Base-by-base conservation (phyloP, 2,888 invertebrate species). In the Drosophila yooni region DNA sequence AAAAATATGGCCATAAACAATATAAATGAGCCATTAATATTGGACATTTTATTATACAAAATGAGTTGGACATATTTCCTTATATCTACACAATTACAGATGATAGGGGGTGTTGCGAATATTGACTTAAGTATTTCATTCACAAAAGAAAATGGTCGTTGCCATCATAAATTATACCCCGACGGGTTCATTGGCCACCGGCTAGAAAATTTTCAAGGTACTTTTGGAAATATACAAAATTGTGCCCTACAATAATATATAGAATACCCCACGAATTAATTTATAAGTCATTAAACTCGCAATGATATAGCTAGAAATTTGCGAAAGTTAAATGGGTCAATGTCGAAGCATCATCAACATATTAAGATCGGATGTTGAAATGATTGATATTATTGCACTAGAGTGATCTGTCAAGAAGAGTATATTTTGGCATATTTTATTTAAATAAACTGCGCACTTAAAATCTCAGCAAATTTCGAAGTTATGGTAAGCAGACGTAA, bases 301-400 rank as follows among this genome's bases (percentile, higher is more conserved):
- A 53, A 31, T 65, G 29, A 65, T 57, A 56, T 54, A n/a, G 62
- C 57, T 73, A 25, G 50, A 81, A 71, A 61, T 51, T 69, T 79
- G 67, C 36, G 54, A 81, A 89, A 62, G 76, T 73, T 72, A 79
- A 74, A 68, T 89, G 52, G 76, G 88, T 87, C 84, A 84, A 81
- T 79, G 82, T 70, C 87, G 57, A 46, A 54, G 13, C 54, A 11
- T 27, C 54, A 48, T 52, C 60, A 67, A 50, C 52, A 51, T 53
- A 15, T 56, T 62, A 11, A 13, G 31, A 65, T 21, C 83, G 85
- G 70, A 88, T 77, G 85, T 65, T 69, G 53, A 69, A 83, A 79
- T 57, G 6, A n/a, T 31, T 54, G 29, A 66, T 74, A 48, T 29
- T 13, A 40, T 31, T 46, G 11, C 10, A 48, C 27, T 36, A 29